Percentiles rank a stretch among this genome's conserved stretches.
phyloP scores from a whole-genome alignment of 2,797 vertebrate genomes.

The Meda fulgida region DNA sequence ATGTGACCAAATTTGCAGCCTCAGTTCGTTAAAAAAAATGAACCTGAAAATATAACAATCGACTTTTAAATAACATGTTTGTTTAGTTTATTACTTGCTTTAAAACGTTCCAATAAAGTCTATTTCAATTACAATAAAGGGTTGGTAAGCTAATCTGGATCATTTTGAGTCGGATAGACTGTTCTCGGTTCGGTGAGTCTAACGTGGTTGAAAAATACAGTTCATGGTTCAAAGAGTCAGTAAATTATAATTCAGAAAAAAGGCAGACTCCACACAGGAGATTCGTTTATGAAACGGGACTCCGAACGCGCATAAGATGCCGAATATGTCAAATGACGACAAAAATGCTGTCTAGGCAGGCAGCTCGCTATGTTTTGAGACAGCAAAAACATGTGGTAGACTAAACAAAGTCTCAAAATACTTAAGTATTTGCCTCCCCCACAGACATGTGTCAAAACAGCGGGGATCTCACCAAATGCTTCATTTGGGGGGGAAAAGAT shows the following conservation, averaged over 20 bases:
- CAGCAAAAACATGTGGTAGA: slow-evolving; percentile 8
- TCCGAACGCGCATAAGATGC: too few relatives aligned
- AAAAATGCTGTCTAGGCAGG: neutral
- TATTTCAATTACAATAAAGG: neutral
- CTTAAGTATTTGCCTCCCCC: slow-evolving; percentile 57
- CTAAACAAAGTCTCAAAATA: slow-evolving; percentile 48
- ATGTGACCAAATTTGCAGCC: slow-evolving; percentile 47
- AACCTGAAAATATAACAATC: slow-evolving; percentile 16
- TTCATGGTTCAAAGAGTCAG: neutral
- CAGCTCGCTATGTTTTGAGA: neutral
- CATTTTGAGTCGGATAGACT: neutral
- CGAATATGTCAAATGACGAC: neutral
- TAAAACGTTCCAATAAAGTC: neutral
- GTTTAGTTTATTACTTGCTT: neutral
- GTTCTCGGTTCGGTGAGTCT: too few relatives aligned
- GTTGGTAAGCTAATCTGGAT: neutral
- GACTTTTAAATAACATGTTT: neutral
- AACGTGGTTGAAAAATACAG: neutral
- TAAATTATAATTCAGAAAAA: neutral
- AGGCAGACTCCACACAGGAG: neutral
- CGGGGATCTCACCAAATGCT: slow-evolving; percentile 54
- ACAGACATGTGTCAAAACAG: slow-evolving; percentile 69
- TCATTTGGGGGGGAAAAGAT: neutral
- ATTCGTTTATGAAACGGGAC: neutral
- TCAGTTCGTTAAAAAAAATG: neutral